Percentiles rank a stretch among this genome's conserved stretches.
Evolutionary conservation across 2,888 invertebrate genomes (phyloP).

Genomic region (Eulithis prunata): DNA sequence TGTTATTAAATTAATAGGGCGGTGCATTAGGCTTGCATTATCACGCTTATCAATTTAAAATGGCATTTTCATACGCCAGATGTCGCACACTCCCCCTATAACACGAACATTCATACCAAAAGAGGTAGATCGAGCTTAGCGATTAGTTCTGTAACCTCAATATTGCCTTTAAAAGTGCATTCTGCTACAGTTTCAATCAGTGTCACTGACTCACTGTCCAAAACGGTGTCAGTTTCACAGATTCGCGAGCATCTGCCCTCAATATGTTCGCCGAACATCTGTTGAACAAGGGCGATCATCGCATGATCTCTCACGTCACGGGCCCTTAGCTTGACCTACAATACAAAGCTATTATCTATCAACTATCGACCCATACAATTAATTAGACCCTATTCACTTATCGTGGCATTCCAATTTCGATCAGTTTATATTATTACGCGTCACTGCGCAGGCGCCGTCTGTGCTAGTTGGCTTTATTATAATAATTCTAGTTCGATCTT

Average conservation of each 20-base stretch:
- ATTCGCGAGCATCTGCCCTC: constrained; percentile 70
- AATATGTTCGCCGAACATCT: constrained; percentile 72
- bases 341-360: constrained; percentile 63
- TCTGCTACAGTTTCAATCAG: constrained; percentile 48
- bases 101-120: constrained; percentile 27
- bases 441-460: constrained; percentile 52
- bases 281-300: constrained; percentile 56
- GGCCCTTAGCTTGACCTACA: constrained; percentile 66
- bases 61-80: constrained; percentile 75
- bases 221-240: constrained; percentile 56
- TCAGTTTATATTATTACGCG: constrained; percentile 71
- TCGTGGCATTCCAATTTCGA: constrained; percentile 70
- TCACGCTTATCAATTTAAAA: constrained; percentile 77
- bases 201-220: constrained; percentile 55
- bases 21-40: constrained; percentile 72
- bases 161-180: constrained; percentile 41
- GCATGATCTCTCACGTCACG: constrained; percentile 41
- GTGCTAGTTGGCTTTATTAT: constrained; percentile 21
- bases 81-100: constrained; percentile 61
- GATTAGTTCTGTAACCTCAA: constrained; percentile 19
- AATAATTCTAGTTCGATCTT: constrained; percentile 2
- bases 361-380: constrained; percentile 66
- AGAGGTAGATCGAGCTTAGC: constrained; percentile 13
- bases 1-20: constrained; percentile 75
- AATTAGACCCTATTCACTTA: constrained; percentile 80